Evolutionary conservation across 2,888 invertebrate species (phyloP).

Genomic region (Zhuqinia jingwanae): DNA sequence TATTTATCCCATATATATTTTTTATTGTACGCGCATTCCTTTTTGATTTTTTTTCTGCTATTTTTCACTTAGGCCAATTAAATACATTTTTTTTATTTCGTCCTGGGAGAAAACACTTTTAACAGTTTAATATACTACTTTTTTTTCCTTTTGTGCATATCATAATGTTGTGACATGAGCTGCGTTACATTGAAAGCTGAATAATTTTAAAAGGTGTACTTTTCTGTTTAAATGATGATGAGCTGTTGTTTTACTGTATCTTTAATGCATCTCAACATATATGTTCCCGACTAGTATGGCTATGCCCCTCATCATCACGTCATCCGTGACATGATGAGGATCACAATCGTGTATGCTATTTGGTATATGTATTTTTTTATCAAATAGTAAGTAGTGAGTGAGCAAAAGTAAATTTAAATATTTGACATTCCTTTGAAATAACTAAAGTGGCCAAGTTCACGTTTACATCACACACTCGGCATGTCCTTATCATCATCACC

Average conservation of each 20-base stretch:
- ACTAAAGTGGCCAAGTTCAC: conserved; percentile 13
- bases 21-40: conserved; percentile 4
- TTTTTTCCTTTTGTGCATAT: conserved; percentile 39
- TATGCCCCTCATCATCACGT: conserved; percentile 66
- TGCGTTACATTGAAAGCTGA: conserved; percentile 33
- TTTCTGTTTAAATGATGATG: conserved; percentile 50
- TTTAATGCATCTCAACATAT: conserved; percentile 23
- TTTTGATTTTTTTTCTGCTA: not conserved
- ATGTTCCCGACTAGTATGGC: conserved; percentile 26
- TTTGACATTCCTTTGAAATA: conserved; percentile 62
- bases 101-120: conserved; percentile 35
- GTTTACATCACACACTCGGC: not conserved
- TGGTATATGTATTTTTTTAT: not conserved
- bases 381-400: conserved; percentile 31
- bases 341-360: conserved; percentile 52
- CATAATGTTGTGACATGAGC: conserved; percentile 65
- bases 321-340: conserved; percentile 68
- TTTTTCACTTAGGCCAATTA: conserved; percentile 46
- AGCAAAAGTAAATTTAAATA: conserved; percentile 63
- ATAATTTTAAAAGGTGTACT: not conserved
- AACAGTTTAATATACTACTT: conserved; percentile 23
- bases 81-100: conserved; percentile 33
- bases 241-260: conserved; percentile 44
- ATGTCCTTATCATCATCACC: not conserved
- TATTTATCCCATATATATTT: not conserved